Evolutionary conservation across 2,888 invertebrate species (phyloP).

Genomic region (Adineta ricciae): DNA sequence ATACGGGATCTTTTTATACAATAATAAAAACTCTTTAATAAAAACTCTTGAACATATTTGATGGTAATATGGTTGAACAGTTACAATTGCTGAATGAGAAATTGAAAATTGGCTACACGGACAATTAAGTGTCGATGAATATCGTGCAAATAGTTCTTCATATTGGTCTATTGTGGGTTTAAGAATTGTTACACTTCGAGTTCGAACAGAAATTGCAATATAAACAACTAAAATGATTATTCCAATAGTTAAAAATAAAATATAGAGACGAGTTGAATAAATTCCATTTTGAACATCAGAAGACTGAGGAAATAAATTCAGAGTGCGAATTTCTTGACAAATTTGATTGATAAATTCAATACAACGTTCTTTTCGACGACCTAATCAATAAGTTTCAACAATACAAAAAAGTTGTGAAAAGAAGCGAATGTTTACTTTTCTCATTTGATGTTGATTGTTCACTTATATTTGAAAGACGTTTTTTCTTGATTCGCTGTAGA

Average conservation of each 20-base stretch:
- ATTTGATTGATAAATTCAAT: neutral
- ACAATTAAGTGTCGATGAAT: neutral
- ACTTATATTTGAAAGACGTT: neutral
- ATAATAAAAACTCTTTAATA: neutral
- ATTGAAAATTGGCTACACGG: neutral
- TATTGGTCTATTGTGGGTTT: neutral
- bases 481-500: neutral
- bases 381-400: neutral
- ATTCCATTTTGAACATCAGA: neutral
- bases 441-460: too few species aligned
- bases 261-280: neutral
- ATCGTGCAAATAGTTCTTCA: neutral
- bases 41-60: neutral
- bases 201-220: neutral
- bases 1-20: too few species aligned
- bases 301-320: neutral
- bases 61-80: neutral
- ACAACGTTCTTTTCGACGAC: neutral
- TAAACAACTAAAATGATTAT: neutral
- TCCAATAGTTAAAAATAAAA: neutral
- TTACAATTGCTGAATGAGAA: neutral
- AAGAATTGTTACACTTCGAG: neutral
- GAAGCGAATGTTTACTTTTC: too few species aligned
- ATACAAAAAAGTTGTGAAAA: too few species aligned
- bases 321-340: neutral